Base-by-base conservation (phyloP, 2,888 invertebrate genomes). In the Phaedon cochleariae region DNA sequence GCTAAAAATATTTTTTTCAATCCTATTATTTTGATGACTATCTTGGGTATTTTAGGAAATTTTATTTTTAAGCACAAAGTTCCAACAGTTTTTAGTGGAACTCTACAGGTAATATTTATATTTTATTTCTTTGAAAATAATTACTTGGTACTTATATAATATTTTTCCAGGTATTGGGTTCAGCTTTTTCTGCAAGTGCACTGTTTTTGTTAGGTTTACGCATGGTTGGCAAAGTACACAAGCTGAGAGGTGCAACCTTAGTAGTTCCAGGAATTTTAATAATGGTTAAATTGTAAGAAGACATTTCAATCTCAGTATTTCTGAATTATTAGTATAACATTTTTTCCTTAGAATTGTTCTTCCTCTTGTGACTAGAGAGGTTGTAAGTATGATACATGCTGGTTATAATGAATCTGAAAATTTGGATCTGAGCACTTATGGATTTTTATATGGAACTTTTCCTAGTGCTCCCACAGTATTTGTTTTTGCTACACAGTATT, bases 391-490 rank as follows among this genome's bases (percentile, higher is more conserved):
- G 2, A 83, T 93, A 59, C 87, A 90, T 65, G 87, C 92, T 6
- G 92, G 93, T 0, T 82, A 80, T 0, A 90, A 91, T 77, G 86
- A 88, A 15, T 89, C 91, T 17, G 93, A 94, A 74, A 94, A 94
- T 0, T 85, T 89, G 9, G 93, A 95, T 70, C 85, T 95, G 63
- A 94, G 95, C 72, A 96, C 95, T 45, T 97, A 94, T 81, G 97
- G 95, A 0, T 98, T 98, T 84, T 86, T 98, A 0, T 97, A 97
- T 80, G 97, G 98, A 60, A 97, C 97, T 0, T 94, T 98, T 82
- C 98, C 98, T 0, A 91, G 96, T 0, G 97, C 97, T 0, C 97
- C 97, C 0, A 95, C 95, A n/a, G 94, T 96, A 0, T 97, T 97
- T 82, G 95, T 98, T 2, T 96, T 96, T 83, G 95, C 97, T 0